Base-by-base conservation (phyloP, 2,797 vertebrate genomes). In the Philypnodon macrostomus region DNA sequence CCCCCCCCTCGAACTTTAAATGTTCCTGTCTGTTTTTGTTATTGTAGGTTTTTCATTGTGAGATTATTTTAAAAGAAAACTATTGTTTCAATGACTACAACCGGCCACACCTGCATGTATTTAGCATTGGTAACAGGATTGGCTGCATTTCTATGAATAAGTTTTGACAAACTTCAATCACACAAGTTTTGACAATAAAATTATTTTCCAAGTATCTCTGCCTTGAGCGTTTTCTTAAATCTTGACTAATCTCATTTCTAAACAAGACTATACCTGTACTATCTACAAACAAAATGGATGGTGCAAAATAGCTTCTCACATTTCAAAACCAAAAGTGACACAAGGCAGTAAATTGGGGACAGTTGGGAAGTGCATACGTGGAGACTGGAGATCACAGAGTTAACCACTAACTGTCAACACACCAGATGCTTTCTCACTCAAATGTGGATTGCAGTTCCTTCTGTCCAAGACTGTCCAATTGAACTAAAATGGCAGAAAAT, bases 111-210 rank as follows among this genome's bases (percentile, higher is more conserved):
- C 53, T 46, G 63, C 68, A 32, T 73, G 30, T 61, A 16, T 62
- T 60, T 14, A 31, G 24, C 39, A 31, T 56, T 64, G 63, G 26
- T 59, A 24, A 47, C 33, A 56, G 13, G 54, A 61, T 65, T 68
- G 15, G 26, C 60, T 17, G 31, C 14, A 23, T 69, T 72, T 54
- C 15, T 45, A 32, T 56, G 29, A 67, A 17, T 53, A 69, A 45
- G 58, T 67, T 49, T 49, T 48, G 31, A 13, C 27, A 32, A 32
- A 27, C 61, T 81, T 76, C 30, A 34, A 44, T 16, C 40, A n/a
- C 23, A 29, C 58, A 38, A 52, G 27, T 62, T 77, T 79, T 74
- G 55, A 77, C 59, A 89, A 81, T 83, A 85, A 88, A 81, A 18
- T 2, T 23, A 36, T 44, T 80, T 73, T 80, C 46, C 33, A 60